Percentiles rank a stretch among this genome's conserved stretches.
Evolutionary conservation across 2,888 invertebrate species (phyloP).

Genomic region (Stenolophus ochropezus): DNA sequence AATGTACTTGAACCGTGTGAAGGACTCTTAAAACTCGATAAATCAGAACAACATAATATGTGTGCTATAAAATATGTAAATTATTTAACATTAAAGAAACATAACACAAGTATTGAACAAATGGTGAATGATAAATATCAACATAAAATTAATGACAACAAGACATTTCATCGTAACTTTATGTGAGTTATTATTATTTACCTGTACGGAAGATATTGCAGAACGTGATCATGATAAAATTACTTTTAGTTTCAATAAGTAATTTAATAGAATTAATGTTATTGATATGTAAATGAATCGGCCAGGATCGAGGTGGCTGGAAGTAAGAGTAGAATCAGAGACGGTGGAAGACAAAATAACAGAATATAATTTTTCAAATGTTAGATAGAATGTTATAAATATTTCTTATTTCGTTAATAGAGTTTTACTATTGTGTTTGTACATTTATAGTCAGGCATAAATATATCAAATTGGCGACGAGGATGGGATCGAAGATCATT

Average conservation of each 20-base stretch:
- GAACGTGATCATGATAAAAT: neutral
- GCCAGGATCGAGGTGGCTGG: too few relatives aligned
- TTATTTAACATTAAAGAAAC: conserved; percentile 45
- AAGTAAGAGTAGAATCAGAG: too few relatives aligned
- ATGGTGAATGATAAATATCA: conserved; percentile 48
- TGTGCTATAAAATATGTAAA: conserved; percentile 22
- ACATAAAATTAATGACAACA: conserved; percentile 41
- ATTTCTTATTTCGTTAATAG: too few relatives aligned
- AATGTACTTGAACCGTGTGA: conserved; percentile 17
- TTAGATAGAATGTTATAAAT: too few relatives aligned
- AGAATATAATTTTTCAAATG: too few relatives aligned
- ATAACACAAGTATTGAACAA: conserved; percentile 49
- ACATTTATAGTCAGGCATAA: too few relatives aligned
- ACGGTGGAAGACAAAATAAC: too few relatives aligned
- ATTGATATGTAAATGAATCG: conserved; percentile 28
- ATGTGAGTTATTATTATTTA: conserved; percentile 53
- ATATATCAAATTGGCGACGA: too few relatives aligned
- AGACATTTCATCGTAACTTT: conserved; percentile 30
- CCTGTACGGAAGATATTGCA: conserved; percentile 24
- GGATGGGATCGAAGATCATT: too few relatives aligned
- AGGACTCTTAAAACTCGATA: conserved; percentile 32
- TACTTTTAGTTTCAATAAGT: neutral
- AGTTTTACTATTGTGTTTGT: too few relatives aligned
- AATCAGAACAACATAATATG: conserved; percentile 33
- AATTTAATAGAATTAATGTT: neutral